Base-by-base conservation (phyloP, 2,113 vertebrate genomes). In the Megatriorchis doriae region DNA sequence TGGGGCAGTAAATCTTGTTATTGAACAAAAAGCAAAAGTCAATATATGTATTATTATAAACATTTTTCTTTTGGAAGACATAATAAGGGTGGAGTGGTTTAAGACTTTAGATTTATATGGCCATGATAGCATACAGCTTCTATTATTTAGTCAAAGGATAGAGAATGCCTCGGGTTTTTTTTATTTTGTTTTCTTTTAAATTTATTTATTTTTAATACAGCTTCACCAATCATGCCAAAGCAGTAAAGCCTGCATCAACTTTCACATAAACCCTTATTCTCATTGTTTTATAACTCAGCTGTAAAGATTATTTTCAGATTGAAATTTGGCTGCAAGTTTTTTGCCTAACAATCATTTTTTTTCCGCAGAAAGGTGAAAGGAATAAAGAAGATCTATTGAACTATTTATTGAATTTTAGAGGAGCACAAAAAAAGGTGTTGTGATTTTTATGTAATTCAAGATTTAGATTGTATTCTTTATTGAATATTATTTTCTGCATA, bases 41-140 rank as follows among this genome's bases (percentile, higher is more conserved):
- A 97, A 98, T 98, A 97, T 97, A 96, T 92, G 95, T 97, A 98
- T 97, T 98, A 98, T 98, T 98, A 98, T 98, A 98, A 98, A 93
- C 97, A 97, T 98, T 98, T 98, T 98, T 98, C 97, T 97, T 97
- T 97, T 95, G 94, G 84, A 91, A 72, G 91, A 94, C 90, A 97
- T 97, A 94, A 97, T 97, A 96, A 75, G 95, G 97, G 96, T 66
- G 91, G 95, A 95, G 96, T 95, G 81, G 91, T 97, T 97, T 97
- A 96, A 97, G 79, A 75, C 32, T 80, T 92, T 56, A 96, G 86
- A 95, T 95, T 86, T 90, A 93, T 84, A 92, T 56, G 40, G 20
- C 40, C 48, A 31, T 63, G 59, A 85, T 67, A 91, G 31, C 50
- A 20, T 62, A 48, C 45, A 88, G 81, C 77, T 97, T 94, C 82